Evolutionary conservation across 2,113 vertebrate species (phyloP).

Genomic region (Tauraco erythrolophus): DNA sequence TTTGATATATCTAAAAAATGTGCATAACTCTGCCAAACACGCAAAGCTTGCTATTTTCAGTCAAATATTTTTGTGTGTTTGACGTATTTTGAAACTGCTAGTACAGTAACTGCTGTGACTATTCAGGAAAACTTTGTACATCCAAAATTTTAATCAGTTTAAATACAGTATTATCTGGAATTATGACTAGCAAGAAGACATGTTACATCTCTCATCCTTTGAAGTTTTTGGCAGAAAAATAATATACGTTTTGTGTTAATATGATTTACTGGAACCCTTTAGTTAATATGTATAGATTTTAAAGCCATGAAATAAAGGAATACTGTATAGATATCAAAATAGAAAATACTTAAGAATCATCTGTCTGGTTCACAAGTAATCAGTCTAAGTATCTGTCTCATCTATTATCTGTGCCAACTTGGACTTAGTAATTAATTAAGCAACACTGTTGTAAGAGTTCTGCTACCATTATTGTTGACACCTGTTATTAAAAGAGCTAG

Average conservation of each 20-base stretch:
- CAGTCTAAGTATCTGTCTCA: background rate
- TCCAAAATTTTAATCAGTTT: background rate
- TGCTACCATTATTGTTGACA: background rate
- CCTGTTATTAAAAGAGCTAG: background rate
- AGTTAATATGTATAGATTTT: background rate
- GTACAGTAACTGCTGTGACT: background rate
- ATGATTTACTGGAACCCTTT: background rate
- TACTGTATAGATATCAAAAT: background rate
- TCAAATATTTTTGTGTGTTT: slow-evolving; percentile 3
- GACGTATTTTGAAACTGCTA: slow-evolving; percentile 1
- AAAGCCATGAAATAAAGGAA: background rate
- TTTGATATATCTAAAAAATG: slow-evolving; percentile 32
- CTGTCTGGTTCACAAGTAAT: background rate
- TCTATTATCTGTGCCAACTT: background rate
- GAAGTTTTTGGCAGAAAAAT: background rate
- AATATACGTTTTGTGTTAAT: background rate
- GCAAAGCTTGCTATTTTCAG: slow-evolving; percentile 30
- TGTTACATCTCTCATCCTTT: background rate
- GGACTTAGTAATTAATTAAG: background rate
- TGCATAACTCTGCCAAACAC: slow-evolving; percentile 8
- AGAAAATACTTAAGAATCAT: background rate
- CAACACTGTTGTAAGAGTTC: background rate
- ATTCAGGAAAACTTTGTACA: background rate
- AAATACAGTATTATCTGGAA: background rate
- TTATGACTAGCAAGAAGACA: background rate